Evolutionary conservation across 53 echinoderm and acorn worm species (phyloP), one percentile per base, ranked within the genome.

Genomic region (Crossaster papposus): DNA sequence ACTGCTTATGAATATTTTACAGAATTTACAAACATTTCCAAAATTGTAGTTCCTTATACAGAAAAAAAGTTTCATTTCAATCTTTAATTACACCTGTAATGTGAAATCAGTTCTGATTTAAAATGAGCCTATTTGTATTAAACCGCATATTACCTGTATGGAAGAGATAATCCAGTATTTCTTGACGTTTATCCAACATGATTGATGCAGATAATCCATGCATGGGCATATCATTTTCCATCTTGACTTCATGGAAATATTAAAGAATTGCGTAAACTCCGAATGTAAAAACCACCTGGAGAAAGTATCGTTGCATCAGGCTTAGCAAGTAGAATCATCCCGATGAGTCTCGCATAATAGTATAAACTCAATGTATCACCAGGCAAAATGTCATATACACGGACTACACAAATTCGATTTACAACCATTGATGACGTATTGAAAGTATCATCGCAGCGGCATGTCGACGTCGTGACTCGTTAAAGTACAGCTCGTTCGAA

Each of bases 161-260:
- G 26, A 87, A 76, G 33, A 87, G 28, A 26, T 85, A 74, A 32
- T 87, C 87, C 87, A 58, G 77, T 12, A 87, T 76, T 30, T 36
- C 76, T 24, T 75, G 58, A 26, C 77, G 77, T 37, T 58, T 87
- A 2, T 87, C 87, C 55, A 87, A 51, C 77, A 87, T 62, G 32
- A 70, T 33, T 34, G 87, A 87, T 23, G 77, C 23, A 37, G 87
- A 85, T 14, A 29, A 0, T 3, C 72, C 32, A 38, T 51, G 30
- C 12, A 20, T 36, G 33, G 50, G 63, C 14, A 44, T 53, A 33
- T 52, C 73, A 11, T 71, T 30, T 54, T 85, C 85, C 85, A 85
- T 85, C 51, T 50, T 85, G 22, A 20, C 4, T 73, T 17, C 70
- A 10, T 10, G 18, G 28, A 55, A 64, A 79, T 0, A 10, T 24